Evolutionary conservation across 2,888 invertebrate species (phyloP).

Genomic region (Pelosia muscerda): DNA sequence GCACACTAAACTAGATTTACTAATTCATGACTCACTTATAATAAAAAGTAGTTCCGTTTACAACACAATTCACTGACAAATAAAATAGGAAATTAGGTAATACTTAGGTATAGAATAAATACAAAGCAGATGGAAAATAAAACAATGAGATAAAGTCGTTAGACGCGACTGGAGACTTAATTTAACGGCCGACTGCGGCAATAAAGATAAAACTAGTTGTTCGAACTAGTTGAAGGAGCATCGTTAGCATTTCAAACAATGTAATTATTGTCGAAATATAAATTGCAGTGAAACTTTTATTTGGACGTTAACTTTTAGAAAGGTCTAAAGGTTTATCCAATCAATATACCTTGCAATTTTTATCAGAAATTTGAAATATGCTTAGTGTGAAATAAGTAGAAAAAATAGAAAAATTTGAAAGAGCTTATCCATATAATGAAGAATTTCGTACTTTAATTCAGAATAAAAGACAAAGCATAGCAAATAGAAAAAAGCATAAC

Average conservation of each 20-base stretch:
- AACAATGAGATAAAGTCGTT: constrained; percentile 14
- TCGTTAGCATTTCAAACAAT: constrained; percentile 26
- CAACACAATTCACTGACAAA: constrained; percentile 4
- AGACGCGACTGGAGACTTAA: constrained; percentile 9
- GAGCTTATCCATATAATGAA: too few species aligned
- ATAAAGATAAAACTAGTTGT: constrained; percentile 15
- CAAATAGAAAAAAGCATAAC: too few species aligned
- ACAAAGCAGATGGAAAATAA: constrained; percentile 9
- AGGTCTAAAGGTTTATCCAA: not conserved
- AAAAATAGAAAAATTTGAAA: too few species aligned
- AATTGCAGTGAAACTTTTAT: not conserved
- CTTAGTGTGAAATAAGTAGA: too few species aligned
- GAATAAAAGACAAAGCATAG: too few species aligned
- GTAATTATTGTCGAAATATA: constrained; percentile 14
- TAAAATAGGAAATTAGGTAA: constrained; percentile 15
- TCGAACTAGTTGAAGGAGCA: constrained; percentile 18
- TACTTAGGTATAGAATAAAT: constrained; percentile 6
- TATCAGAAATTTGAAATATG: too few species aligned
- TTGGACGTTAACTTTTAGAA: not conserved
- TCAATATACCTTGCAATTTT: too few species aligned
- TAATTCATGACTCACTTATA: constrained; percentile 1
- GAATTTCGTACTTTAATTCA: too few species aligned
- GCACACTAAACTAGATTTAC: not conserved
- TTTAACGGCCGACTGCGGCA: constrained; percentile 13
- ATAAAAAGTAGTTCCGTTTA: not conserved